These are phyloP conservation scores for Atta cephalotes DNA, from an alignment of 1,140 invertebrate genomes.

Conservation along the genomic window DNA sequence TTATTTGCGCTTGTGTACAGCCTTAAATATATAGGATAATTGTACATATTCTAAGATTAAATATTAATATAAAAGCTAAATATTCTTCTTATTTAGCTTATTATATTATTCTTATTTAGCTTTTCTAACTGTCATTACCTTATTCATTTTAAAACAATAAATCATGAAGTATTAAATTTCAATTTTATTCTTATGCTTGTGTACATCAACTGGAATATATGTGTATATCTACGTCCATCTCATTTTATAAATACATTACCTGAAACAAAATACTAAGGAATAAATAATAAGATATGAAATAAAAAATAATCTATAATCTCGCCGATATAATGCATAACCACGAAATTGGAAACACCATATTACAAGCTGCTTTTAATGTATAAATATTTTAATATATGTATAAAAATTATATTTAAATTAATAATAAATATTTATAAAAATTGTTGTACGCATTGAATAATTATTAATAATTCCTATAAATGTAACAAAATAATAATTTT, in stretches of 20 bases:
- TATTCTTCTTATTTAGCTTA: background rate
- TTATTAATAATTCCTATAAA: slow-evolving; percentile 10
- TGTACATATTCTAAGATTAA: background rate
- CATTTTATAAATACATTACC: background rate
- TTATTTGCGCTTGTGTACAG: no score
- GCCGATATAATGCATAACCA: background rate
- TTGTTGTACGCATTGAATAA: background rate
- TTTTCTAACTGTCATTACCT: background rate
- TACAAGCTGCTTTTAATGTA: background rate
- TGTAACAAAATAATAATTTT: slow-evolving; percentile 16
- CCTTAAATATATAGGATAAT: background rate
- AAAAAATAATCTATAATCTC: background rate
- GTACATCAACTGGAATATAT: background rate
- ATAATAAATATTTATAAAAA: background rate
- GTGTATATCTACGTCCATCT: no score
- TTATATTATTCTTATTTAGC: background rate
- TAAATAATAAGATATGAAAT: background rate
- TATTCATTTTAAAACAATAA: background rate
- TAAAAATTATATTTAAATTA: background rate
- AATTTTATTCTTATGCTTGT: background rate
- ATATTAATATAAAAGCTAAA: background rate
- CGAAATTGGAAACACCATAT: background rate
- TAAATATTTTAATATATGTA: background rate
- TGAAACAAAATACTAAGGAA: background rate
- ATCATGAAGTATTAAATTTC: background rate